Conservation (phyloP, 2,113 vertebrate genomes). For the Paracanthobrama guichenoti region DNA sequence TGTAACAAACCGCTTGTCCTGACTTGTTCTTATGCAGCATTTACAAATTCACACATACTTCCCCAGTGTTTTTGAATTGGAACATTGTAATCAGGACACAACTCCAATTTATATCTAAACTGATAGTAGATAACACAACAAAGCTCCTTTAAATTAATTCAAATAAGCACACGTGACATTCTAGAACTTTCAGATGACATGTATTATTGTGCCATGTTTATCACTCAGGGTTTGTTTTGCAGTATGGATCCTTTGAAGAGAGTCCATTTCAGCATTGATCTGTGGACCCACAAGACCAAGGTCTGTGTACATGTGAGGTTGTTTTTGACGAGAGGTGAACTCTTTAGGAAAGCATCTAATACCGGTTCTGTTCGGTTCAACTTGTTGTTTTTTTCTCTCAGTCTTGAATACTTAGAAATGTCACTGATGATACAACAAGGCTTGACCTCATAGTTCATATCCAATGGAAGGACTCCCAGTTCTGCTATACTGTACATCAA, state of each 20-base stretch:
- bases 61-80: neutral
- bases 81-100: neutral
- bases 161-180: neutral
- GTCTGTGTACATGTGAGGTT: conserved; percentile 32
- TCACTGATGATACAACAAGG: neutral
- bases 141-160: neutral
- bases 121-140: neutral
- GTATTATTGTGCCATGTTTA: conserved; percentile 2
- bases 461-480: neutral
- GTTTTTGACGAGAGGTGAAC: neutral
- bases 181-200: neutral
- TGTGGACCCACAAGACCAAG: conserved; percentile 14
- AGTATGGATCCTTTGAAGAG: conserved; percentile 30
- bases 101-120: neutral
- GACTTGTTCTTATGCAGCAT: neutral
- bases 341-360: conserved; percentile 4
- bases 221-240: conserved; percentile 30
- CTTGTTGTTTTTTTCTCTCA: neutral
- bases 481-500: neutral
- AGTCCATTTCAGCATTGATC: conserved; percentile 7
- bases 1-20: conserved; percentile 3
- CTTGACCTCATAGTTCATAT: conserved; percentile 1
- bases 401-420: neutral
- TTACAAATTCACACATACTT: neutral
- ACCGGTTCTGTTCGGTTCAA: neutral